Evolutionary conservation across 1,140 invertebrate species (phyloP), one percentile per base, ranked within the genome.

Genomic region (Drosophila baimaii): DNA sequence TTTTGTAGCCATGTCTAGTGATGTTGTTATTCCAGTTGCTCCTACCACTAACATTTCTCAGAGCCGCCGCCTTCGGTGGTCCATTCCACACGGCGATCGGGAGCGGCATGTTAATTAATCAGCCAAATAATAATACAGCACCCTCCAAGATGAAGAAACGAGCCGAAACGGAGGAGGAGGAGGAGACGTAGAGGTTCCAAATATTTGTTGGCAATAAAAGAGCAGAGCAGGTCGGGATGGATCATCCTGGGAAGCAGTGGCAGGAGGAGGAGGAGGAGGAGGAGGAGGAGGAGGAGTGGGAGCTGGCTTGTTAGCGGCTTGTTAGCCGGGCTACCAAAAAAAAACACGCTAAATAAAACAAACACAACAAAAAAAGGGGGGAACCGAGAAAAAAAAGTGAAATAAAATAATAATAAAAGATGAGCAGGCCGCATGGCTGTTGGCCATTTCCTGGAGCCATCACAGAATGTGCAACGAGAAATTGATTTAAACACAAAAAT

Each of bases 381-480:
- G 27, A 13, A 49, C 47, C 21, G 39, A 43, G 27, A 39, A 56
- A 59, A 56, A 59, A 35, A 76, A 43, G 51, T 65, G 58, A 81
- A 59, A 74, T 73, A 72, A 73, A 72, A 51, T 61, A 73, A 74
- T 75, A 75, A 77, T 56, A 81, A 81, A 70, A 76, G 73, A 82
- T 88, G 75, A 64, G 85, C 65, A 83, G 58, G 76, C 79, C 72
- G 78, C 79, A 80, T 88, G 83, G 79, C 77, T 88, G 68, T 74
- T 70, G 83, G 83, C 84, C 83, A 83, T 86, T 79, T 86, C 83
- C 83, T 85, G 71, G 79, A 88, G 77, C 73, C 82, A 86, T 86
- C 84, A 76, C 70, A 73, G 66, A 47, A 52, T 37, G 62, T 35
- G 37, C 54, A 55, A 76, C 51, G 49, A 61, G 62, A 70, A 78